These are phyloP conservation scores for Flabesymbios commensalis DNA, from an alignment of 2,888 invertebrate genomes.

Conservation along the genomic window DNA sequence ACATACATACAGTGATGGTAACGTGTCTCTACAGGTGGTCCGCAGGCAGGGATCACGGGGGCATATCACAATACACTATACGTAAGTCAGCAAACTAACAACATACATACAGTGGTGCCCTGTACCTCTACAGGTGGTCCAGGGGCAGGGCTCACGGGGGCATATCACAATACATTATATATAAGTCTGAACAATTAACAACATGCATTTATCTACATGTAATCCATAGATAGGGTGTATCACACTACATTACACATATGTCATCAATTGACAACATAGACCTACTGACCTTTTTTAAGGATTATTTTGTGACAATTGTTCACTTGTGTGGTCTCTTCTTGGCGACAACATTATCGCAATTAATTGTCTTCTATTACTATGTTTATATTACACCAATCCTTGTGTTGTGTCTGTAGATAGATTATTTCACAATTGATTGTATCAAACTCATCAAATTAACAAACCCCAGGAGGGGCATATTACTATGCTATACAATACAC, in stretches of 20 bases:
- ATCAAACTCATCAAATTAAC: too few species aligned
- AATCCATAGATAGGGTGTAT: conserved; percentile 49
- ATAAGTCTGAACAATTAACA: conserved; percentile 37
- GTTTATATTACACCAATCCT: too few species aligned
- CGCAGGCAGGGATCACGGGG: conserved; percentile 51
- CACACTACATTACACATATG: conserved; percentile 49
- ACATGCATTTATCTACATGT: conserved; percentile 32
- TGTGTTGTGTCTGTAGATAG: too few species aligned
- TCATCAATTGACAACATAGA: conserved; percentile 6
- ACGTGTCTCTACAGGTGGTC: conserved; percentile 40
- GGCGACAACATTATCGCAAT: too few species aligned
- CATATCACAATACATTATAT: conserved; percentile 47
- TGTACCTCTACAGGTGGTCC: conserved; percentile 40
- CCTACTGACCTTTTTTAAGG: too few species aligned
- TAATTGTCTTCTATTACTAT: too few species aligned
- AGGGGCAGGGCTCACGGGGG: conserved; percentile 51
- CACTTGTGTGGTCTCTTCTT: too few species aligned
- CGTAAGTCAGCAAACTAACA: conserved; percentile 37
- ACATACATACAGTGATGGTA: conserved; percentile 30
- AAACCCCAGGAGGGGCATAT: too few species aligned
- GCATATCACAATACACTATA: conserved; percentile 46
- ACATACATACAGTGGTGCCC: conserved; percentile 29
- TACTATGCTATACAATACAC: too few species aligned
- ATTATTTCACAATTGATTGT: too few species aligned
- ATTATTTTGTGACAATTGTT: too few species aligned